These are phyloP conservation scores for Calephelis perditalis DNA, from an alignment of 2,888 invertebrate species.

Conservation along the genomic window DNA sequence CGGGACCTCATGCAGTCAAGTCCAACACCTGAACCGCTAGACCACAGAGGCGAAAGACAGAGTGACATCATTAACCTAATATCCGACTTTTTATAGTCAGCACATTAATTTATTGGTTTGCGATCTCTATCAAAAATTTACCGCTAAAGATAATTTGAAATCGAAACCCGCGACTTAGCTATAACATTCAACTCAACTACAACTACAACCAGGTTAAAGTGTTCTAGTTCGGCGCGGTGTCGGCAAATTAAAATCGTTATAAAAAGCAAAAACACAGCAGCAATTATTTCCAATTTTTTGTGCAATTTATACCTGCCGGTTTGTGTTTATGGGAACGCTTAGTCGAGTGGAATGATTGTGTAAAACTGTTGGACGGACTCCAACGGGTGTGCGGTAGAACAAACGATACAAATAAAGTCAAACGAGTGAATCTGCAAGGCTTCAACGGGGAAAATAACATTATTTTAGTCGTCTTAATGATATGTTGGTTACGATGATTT, in stretches of 20 bases:
- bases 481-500: not conserved
- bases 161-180: not conserved
- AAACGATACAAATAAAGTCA: conserved; percentile 73
- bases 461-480: conserved; percentile 22
- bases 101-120: conserved; percentile 7
- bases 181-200: conserved; percentile 1
- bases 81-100: too few species aligned
- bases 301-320: conserved; percentile 72
- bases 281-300: conserved; percentile 73
- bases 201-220: conserved; percentile 1
- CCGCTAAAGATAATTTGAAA: conserved; percentile 8
- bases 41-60: too few species aligned
- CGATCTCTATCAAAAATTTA: conserved; percentile 3
- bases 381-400: conserved; percentile 60
- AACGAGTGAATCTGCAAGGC: conserved; percentile 61
- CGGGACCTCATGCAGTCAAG: too few species aligned
- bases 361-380: conserved; percentile 73
- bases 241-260: conserved; percentile 45
- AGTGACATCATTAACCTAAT: too few species aligned
- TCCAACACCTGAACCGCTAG: too few species aligned
- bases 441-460: conserved; percentile 34
- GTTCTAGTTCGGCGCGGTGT: conserved; percentile 23
- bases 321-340: conserved; percentile 76
- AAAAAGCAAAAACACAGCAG: conserved; percentile 49
- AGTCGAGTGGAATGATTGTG: conserved; percentile 78